Percentiles rank a stretch among this genome's conserved stretches.
Conservation (phyloP, 2,888 invertebrate genomes). For the Lamellibrachia columna region DNA sequence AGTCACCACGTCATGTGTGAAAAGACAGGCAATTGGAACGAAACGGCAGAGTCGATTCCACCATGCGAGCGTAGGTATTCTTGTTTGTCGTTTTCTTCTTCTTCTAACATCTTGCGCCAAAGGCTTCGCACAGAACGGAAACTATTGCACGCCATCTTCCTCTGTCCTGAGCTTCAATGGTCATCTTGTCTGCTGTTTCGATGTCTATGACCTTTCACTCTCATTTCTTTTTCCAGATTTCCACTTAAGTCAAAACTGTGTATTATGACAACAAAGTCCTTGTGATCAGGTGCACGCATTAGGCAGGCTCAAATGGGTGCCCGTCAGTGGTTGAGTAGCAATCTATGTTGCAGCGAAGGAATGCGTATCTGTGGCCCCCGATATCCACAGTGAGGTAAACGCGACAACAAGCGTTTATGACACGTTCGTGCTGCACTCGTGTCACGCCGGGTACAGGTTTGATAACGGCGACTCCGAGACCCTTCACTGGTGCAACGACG, state of each 20-base stretch:
- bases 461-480: slow-evolving; percentile 32
- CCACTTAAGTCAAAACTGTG: too few relatives aligned
- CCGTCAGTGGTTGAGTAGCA: neutral
- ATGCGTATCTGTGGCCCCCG: slow-evolving; percentile 30
- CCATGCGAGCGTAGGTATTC: slow-evolving; percentile 29
- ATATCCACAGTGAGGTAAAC: slow-evolving; percentile 33
- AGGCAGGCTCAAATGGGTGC: neutral
- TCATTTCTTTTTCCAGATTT: too few relatives aligned
- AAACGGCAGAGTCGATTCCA: slow-evolving; percentile 25
- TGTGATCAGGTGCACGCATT: too few relatives aligned
- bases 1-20: slow-evolving; percentile 32
- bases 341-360: slow-evolving; percentile 36
- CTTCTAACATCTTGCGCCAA: too few relatives aligned
- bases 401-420: slow-evolving; percentile 29
- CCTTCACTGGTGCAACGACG: slow-evolving; percentile 32
- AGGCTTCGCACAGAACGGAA: neutral
- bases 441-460: slow-evolving; percentile 39
- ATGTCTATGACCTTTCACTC: too few relatives aligned
- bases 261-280: too few relatives aligned
- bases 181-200: too few relatives aligned
- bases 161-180: too few relatives aligned
- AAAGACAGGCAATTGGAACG: slow-evolving; percentile 36
- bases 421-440: slow-evolving; percentile 36
- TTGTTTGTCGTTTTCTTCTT: neutral
- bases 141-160: too few relatives aligned